Evolutionary conservation across 2,888 invertebrate species (phyloP).

Genomic region (Amblyjoppa proteus): DNA sequence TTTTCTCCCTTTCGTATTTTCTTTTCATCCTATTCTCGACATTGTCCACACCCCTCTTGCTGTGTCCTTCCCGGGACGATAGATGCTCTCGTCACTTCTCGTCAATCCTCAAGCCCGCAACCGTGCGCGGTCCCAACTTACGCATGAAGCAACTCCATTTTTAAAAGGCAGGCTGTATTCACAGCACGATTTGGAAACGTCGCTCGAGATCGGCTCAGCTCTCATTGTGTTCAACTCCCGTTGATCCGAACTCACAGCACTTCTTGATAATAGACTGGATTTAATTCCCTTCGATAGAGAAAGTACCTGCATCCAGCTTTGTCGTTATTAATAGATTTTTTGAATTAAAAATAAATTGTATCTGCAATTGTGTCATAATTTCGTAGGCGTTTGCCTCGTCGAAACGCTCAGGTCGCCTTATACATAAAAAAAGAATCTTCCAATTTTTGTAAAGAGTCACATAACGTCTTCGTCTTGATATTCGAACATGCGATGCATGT

Average conservation of each 20-base stretch:
- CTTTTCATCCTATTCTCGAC: constrained; percentile 11
- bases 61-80: not conserved
- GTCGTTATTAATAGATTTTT: too few relatives aligned
- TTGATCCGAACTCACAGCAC: too few relatives aligned
- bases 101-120: constrained; percentile 17
- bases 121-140: not conserved
- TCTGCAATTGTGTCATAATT: not conserved
- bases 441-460: not conserved
- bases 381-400: not conserved
- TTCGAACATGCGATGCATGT: not conserved
- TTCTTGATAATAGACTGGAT: too few relatives aligned
- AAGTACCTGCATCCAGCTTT: too few relatives aligned
- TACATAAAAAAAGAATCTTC: not conserved
- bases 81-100: not conserved
- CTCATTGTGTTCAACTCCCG: too few relatives aligned
- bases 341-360: too few relatives aligned
- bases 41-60: not conserved
- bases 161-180: too few relatives aligned
- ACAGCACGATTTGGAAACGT: too few relatives aligned
- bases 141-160: not conserved
- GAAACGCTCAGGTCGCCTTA: not conserved
- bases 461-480: not conserved
- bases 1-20: constrained; percentile 10
- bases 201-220: too few relatives aligned
- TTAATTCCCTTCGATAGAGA: too few relatives aligned